Evolutionary conservation across 2,113 vertebrate genomes (phyloP).

Genomic region (Lepus americanus): DNA sequence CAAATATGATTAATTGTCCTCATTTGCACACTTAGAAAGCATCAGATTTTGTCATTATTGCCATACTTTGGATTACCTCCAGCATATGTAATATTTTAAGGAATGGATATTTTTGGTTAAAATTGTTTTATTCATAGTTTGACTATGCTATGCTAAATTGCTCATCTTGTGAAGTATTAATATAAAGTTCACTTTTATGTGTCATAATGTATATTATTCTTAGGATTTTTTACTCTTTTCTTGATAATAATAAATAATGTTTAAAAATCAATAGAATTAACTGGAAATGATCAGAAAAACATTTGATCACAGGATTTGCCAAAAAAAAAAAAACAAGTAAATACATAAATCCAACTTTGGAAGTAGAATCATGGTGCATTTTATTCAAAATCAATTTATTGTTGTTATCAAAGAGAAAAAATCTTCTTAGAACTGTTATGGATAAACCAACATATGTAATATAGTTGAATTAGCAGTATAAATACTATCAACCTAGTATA

Average conservation of each 20-base stretch:
- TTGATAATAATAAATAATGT: slow-evolving; percentile 1
- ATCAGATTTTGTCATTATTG: not conserved
- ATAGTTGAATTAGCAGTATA: not conserved
- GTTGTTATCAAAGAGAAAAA: not conserved
- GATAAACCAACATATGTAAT: not conserved
- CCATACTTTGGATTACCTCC: not conserved
- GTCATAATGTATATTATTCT: not conserved
- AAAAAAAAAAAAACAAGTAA: not conserved
- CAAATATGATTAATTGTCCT: not conserved
- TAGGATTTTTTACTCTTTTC: not conserved
- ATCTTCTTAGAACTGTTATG: not conserved
- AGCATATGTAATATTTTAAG: not conserved
- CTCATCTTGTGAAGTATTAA: not conserved
- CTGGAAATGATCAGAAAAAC: not conserved
- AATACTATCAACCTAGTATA: not conserved
- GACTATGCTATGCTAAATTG: not conserved
- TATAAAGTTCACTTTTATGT: slow-evolving; percentile 12
- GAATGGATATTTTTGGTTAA: not conserved
- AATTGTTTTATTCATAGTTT: not conserved
- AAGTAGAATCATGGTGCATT: not conserved
- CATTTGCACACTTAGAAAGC: slow-evolving; percentile 3
- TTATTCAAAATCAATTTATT: not conserved
- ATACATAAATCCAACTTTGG: not conserved
- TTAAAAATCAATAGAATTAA: not conserved
- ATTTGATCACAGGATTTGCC: not conserved